A percentile compares a stretch with the other conserved stretches of the same genome.
phyloP scores from a whole-genome alignment of 2,113 vertebrate species.

The Cryptotis parvus region DNA sequence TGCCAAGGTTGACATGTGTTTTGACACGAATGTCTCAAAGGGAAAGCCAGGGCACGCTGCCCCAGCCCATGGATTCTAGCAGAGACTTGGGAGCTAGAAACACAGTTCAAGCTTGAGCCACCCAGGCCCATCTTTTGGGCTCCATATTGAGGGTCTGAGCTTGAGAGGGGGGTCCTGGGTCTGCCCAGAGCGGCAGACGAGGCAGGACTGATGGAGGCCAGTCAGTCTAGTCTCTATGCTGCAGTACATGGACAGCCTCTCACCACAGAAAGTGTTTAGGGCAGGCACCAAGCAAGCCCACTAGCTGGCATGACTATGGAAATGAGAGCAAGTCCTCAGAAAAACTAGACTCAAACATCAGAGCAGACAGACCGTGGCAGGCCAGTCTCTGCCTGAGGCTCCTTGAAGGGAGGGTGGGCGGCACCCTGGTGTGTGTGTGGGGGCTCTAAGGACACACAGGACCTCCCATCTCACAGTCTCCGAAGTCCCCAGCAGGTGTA shows the following conservation, averaged over 20 bases:
- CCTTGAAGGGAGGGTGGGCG: background rate
- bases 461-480: background rate
- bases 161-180: too few species aligned
- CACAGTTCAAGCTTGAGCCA: too few species aligned
- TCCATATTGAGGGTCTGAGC: background rate
- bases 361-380: background rate
- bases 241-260: background rate
- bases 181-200: too few species aligned
- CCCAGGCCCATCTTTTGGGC: too few species aligned
- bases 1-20: background rate
- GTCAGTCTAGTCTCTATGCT: too few species aligned
- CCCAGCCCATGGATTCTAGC: background rate
- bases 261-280: background rate
- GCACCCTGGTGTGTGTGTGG: too few species aligned
- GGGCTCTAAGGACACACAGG: background rate
- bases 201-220: background rate
- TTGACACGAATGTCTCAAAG: background rate
- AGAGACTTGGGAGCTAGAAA: background rate
- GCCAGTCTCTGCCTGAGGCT: background rate
- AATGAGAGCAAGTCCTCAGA: background rate
- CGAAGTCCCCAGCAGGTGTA: slow-evolving; percentile 62
- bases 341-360: background rate
- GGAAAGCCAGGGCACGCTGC: background rate
- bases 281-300: background rate
- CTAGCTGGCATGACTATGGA: background rate